Evolutionary conservation across 2,113 vertebrate species (phyloP).

Genomic region (Crotalus tigris): DNA sequence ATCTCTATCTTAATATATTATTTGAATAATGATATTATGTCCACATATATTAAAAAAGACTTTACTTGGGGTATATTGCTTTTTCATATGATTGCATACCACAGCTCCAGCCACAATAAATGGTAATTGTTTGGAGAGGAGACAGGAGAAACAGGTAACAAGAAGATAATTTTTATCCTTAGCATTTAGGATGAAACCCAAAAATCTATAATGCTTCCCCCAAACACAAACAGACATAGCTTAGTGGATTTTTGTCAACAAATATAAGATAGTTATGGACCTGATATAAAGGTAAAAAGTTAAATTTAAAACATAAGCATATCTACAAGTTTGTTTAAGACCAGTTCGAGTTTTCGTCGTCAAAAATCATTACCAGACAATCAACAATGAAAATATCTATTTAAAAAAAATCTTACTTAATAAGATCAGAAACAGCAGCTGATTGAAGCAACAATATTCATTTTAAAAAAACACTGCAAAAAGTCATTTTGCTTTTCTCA

Average conservation of each 20-base stretch:
- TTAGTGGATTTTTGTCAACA: background rate
- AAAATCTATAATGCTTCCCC: background rate
- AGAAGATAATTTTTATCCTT: background rate
- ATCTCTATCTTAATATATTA: background rate
- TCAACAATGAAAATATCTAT: background rate
- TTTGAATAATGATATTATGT: background rate
- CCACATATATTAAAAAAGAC: background rate
- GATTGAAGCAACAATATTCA: background rate
- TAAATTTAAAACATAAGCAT: background rate
- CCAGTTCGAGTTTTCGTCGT: background rate
- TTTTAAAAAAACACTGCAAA: background rate
- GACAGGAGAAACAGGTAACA: background rate
- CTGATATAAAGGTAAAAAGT: background rate
- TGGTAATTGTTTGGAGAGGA: background rate
- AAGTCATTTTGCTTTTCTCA: background rate
- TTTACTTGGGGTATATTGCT: background rate
- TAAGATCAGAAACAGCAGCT: background rate
- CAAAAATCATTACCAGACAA: background rate
- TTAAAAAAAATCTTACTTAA: background rate
- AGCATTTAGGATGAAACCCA: background rate
- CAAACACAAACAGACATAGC: background rate
- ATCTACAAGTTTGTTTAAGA: background rate
- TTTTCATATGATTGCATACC: background rate
- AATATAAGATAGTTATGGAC: background rate
- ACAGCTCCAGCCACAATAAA: background rate